phyloP scores from a whole-genome alignment of 1,140 invertebrate genomes.

The Metopolophium dirhodum region DNA sequence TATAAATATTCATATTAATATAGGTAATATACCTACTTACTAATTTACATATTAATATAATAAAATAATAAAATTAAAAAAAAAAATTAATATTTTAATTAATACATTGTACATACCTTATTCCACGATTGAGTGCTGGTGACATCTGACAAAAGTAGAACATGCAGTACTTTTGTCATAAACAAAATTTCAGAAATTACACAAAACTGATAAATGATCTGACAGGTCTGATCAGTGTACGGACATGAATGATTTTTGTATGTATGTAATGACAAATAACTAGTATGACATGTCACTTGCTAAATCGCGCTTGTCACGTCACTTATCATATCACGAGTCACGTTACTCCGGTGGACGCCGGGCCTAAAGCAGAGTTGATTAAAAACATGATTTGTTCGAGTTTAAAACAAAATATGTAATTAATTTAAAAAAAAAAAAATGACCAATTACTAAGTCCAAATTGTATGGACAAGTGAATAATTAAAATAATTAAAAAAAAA shows the following conservation, averaged over 20 bases:
- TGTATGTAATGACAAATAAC: background rate
- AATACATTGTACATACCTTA: background rate
- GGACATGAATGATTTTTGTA: background rate
- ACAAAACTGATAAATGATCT: constrained; percentile 10
- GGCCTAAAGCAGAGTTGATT: no score
- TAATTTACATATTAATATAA: background rate
- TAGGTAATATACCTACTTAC: no score
- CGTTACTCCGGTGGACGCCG: background rate
- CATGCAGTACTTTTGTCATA: background rate
- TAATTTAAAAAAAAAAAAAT: no score
- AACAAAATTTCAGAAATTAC: constrained; percentile 12
- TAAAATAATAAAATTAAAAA: background rate
- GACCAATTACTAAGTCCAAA: no score
- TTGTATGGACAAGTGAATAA: no score
- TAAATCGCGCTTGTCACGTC: background rate
- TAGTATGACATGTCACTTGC: background rate
- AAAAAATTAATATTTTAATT: no score
- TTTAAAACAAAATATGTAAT: no score
- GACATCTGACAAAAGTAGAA: background rate
- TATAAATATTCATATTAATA: background rate
- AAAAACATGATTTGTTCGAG: no score
- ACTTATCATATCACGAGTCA: background rate
- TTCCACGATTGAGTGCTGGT: no score
- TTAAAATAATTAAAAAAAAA: no score
- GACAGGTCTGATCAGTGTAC: background rate